Percentiles rank a stretch among this genome's conserved stretches.
Conservation (phyloP, 2,797 vertebrate genomes). For the Caiman crocodilus region DNA sequence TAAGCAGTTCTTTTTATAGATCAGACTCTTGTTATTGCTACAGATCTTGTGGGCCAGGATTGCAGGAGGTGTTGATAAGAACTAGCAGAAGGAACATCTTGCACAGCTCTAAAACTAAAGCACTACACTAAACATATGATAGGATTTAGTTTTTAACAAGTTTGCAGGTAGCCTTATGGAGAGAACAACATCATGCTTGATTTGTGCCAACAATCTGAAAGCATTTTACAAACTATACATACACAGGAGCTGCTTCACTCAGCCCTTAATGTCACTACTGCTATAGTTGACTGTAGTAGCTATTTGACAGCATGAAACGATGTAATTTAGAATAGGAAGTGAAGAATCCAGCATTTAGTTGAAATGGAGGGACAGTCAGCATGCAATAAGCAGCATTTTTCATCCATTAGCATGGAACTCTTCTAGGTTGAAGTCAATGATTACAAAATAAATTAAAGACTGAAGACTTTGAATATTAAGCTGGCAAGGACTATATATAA, state of each 20-base stretch:
- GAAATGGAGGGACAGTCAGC: slow-evolving; percentile 33
- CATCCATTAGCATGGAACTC: slow-evolving; percentile 23
- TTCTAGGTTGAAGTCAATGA: slow-evolving; percentile 63
- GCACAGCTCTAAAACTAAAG: neutral
- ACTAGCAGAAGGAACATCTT: neutral
- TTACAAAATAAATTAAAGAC: slow-evolving; percentile 51
- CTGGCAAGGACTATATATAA: neutral
- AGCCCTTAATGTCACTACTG: neutral
- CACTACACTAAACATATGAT: neutral
- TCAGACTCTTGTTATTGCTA: neutral
- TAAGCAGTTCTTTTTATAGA: neutral
- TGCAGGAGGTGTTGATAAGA: neutral
- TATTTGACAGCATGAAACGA: neutral
- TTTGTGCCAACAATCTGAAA: neutral
- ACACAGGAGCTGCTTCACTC: neutral
- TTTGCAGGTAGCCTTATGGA: slow-evolving; percentile 11
- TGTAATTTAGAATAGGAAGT: slow-evolving; percentile 4
- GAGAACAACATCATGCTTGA: neutral
- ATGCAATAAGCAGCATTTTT: slow-evolving; percentile 56
- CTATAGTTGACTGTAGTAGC: neutral
- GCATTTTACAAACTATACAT: neutral
- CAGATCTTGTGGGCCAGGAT: neutral
- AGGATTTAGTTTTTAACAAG: neutral
- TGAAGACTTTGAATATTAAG: slow-evolving; percentile 53
- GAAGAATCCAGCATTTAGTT: neutral